These are phyloP conservation scores for Neocloeon triangulifer DNA, from an alignment of 1,140 invertebrate genomes.

Conservation along the genomic window DNA sequence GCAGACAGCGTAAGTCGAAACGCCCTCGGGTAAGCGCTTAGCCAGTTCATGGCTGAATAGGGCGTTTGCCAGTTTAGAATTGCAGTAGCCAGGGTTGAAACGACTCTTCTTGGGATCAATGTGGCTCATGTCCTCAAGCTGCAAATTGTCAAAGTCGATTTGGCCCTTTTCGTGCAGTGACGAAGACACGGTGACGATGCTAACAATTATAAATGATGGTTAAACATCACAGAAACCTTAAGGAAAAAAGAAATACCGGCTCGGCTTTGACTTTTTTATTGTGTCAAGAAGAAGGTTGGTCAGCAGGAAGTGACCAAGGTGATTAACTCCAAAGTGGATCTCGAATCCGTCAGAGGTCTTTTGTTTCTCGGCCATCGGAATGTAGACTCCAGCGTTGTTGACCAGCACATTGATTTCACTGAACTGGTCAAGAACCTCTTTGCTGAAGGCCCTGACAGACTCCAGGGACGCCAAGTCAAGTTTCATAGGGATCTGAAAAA, in stretches of 20 bases:
- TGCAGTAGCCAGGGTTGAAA: constrained; percentile 45
- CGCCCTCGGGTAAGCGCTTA: constrained; percentile 26
- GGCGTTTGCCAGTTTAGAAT: constrained; percentile 56
- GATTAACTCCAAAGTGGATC: constrained; percentile 56
- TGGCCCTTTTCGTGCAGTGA: constrained; percentile 30
- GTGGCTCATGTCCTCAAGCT: constrained; percentile 27
- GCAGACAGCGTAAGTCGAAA: constrained; percentile 52
- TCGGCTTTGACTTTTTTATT: constrained; percentile 32
- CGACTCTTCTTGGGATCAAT: constrained; percentile 21
- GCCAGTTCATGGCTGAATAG: constrained; percentile 42
- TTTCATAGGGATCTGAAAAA: constrained; percentile 38
- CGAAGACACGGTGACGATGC: constrained; percentile 30
- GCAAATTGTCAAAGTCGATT: constrained; percentile 50
- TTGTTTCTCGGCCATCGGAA: constrained; percentile 21
- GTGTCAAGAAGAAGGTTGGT: constrained; percentile 50
- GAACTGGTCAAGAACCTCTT: constrained; percentile 32
- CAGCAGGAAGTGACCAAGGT: constrained; percentile 65
- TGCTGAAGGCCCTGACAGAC: constrained; percentile 44
- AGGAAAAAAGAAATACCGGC: constrained; percentile 21
- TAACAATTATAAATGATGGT: constrained; percentile 13
- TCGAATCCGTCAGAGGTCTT: constrained; percentile 63
- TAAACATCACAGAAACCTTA: constrained; percentile 1
- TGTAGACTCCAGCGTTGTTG: constrained; percentile 49
- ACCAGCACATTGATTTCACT: constrained; percentile 43
- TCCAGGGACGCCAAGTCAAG: constrained; percentile 44